Evolutionary conservation across 2,888 invertebrate genomes (phyloP), one percentile per base, ranked within the genome.

Genomic region (Phaonia tiefii): DNA sequence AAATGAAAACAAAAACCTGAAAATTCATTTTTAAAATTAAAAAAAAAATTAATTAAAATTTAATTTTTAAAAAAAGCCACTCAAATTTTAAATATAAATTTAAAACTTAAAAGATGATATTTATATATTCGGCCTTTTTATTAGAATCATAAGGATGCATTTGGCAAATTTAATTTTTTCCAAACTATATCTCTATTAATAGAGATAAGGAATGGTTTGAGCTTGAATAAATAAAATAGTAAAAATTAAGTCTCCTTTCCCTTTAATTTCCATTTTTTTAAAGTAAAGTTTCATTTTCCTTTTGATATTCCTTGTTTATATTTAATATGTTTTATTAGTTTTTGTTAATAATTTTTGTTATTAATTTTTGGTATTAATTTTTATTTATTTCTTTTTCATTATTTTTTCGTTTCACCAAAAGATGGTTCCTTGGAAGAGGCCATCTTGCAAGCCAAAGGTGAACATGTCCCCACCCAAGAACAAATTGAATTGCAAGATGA

Each of bases 381-480:
- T 81, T 83, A 73, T 78, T 81, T 82, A 63, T 81, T 69, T 84
- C 65, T 60, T 70, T 77, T 82, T n/a, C n/a, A n/a, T 25, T 80
- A 75, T 76, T 83, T 78, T 56, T 83, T 83, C 69, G 66, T 75
- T 80, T 82, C 31, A 79, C 13, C 7, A 22, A 80, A 85, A 87
- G 94, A 94, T 92, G 92, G 93, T 89, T 93, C 92, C 89, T 92
- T 93, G 91, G 94, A 94, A 89, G 92, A 93, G 84, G 93, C 93
- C 90, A 93, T 92, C 87, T 92, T 92, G 90, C 93, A 93, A 92
- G 93, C 91, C 58, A 89, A 89, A 84, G 89, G 88, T 80, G 89
- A 89, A 78, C 89, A 89, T 84, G 87, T 88, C 79, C 89, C 89
- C 67, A 91, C 92, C 85, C 92, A 90, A 84, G 87, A 89, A 83